Percentiles rank a stretch among this genome's conserved stretches.
Conservation (phyloP, 1,140 invertebrate genomes). For the Euura lappo region DNA sequence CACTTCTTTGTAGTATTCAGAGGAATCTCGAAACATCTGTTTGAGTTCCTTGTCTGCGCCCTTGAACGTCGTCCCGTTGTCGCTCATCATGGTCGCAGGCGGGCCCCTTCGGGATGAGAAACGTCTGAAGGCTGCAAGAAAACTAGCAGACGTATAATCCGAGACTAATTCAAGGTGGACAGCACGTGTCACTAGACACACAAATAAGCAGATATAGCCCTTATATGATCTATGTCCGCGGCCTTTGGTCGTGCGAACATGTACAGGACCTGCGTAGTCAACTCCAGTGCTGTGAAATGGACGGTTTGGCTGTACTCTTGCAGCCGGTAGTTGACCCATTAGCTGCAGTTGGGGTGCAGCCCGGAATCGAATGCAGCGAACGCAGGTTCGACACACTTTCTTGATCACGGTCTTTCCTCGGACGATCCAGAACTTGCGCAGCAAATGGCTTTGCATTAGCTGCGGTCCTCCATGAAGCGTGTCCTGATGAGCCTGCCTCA, state of each 20-base stretch:
- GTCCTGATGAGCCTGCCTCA: slow-evolving; percentile 37
- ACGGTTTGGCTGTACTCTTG: slow-evolving; percentile 13
- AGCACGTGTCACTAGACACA: neutral
- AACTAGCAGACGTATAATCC: neutral
- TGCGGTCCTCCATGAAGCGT: slow-evolving; percentile 44
- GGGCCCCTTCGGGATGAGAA: neutral
- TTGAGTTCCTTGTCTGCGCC: too few relatives aligned
- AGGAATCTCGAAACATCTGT: neutral
- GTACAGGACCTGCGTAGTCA: slow-evolving; percentile 1
- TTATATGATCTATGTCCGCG: neutral
- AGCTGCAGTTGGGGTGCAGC: neutral
- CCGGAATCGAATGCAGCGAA: slow-evolving; percentile 30
- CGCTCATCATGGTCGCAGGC: neutral
- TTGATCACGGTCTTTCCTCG: slow-evolving; percentile 26
- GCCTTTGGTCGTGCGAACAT: neutral
- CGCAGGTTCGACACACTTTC: slow-evolving; percentile 34
- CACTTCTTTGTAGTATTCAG: neutral
- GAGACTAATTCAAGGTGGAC: neutral
- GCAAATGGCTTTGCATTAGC: slow-evolving; percentile 26
- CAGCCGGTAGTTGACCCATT: slow-evolving; percentile 32
- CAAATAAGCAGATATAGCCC: neutral
- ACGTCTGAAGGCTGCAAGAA: neutral
- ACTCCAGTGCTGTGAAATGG: slow-evolving; percentile 23
- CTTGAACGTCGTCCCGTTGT: neutral
- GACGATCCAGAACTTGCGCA: slow-evolving; percentile 36